Evolutionary conservation across 2,113 vertebrate species (phyloP), one percentile per base, ranked within the genome.

Genomic region (Varanus komodoensis): DNA sequence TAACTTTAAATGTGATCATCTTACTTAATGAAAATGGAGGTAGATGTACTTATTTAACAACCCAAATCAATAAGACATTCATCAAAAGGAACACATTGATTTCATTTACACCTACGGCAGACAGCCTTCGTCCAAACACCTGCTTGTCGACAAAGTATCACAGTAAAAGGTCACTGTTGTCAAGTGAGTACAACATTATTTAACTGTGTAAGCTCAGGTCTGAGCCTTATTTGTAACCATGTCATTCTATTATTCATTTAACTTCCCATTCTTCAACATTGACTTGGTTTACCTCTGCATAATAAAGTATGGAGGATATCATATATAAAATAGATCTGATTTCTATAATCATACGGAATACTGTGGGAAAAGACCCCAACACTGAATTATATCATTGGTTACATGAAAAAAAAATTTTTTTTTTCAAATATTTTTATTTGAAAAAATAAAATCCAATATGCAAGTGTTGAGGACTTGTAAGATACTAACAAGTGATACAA

Each of bases 51-150:
- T 19, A 77, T 93, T 93, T 90, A 95, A 83, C 69, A 91, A 90
- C 1, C 86, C 21, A 48, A 82, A 93, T 93, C 87, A 88, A 92
- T 67, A 94, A 69, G 34, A 94, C 57, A 93, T 84, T 81, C 94
- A 23, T 88, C 83, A 93, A 91, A 93, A 94, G 61, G 17, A 93
- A 9, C 44, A 38, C 4, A 86, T 52, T 91, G 93, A 80, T 93
- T 95, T 93, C 93, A 89, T 93, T 95, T 92, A 73, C 12, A 90
- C 38, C 50, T 93, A 34, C 80, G 88, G 34, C 89, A 77, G 9
- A 84, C 52, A 75, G 5, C 83, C 21, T 83, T 78, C 1, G 78
- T 89, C 91, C 50, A 29, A 83, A 82, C 29, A 57, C 12, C 1
- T 21, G 27, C 44, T 19, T 52, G 1, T 86, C 95, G 50, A 90